Conservation (phyloP, 1,140 invertebrate species). For the Brachionus calyciflorus region DNA sequence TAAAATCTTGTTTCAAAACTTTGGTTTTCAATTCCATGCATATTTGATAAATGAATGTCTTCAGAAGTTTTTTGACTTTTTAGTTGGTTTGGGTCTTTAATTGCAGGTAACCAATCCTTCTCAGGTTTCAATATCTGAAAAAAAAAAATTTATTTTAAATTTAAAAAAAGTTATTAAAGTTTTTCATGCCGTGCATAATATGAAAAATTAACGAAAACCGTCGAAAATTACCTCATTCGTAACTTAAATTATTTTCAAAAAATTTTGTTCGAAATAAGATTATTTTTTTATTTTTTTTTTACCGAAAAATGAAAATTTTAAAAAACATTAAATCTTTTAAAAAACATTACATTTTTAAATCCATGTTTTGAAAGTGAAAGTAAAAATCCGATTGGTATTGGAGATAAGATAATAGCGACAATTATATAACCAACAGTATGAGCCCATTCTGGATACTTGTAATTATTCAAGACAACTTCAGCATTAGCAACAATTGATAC, state of each 20-base stretch:
- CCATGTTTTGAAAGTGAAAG: neutral
- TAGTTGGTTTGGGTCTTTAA: neutral
- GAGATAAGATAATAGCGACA: slow-evolving; percentile 4
- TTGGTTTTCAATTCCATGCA: neutral
- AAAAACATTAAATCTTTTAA: too few species aligned
- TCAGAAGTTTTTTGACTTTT: neutral
- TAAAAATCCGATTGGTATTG: slow-evolving; percentile 17
- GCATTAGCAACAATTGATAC: slow-evolving; percentile 3
- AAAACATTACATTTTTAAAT: slow-evolving; percentile 17
- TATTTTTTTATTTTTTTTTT: too few species aligned
- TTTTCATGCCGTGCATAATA: too few species aligned
- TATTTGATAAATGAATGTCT: too few species aligned
- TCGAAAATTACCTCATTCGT: too few species aligned
- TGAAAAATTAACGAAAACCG: too few species aligned
- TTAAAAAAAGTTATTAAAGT: neutral
- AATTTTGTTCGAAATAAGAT: too few species aligned
- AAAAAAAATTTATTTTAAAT: neutral
- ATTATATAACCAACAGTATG: slow-evolving; percentile 7
- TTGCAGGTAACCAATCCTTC: neutral
- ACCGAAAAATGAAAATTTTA: too few species aligned
- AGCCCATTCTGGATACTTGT: slow-evolving; percentile 35
- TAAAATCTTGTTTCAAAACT: neutral
- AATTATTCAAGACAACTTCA: slow-evolving; percentile 15
- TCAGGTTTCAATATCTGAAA: neutral
- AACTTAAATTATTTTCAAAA: too few species aligned